phyloP scores from a whole-genome alignment of 2,113 vertebrate genomes.

The Propithecus coquereli region DNA sequence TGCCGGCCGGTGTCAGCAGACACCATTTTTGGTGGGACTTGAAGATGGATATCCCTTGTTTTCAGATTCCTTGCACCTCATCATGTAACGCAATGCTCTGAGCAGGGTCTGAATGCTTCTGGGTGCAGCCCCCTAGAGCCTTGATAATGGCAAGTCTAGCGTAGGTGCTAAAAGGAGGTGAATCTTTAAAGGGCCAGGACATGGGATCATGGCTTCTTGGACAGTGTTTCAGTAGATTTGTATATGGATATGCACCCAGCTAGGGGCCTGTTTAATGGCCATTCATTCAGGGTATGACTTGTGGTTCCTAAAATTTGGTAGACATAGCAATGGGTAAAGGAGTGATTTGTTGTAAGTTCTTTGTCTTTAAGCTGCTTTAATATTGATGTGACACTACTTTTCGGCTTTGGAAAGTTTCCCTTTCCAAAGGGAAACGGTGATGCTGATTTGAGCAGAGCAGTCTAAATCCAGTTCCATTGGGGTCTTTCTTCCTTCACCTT shows the following conservation, averaged over 20 bases:
- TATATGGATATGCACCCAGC: neutral
- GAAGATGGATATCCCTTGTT: constrained; percentile 58
- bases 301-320: neutral
- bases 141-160: neutral
- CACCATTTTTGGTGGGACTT: constrained; percentile 5
- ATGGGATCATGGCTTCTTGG: accelerated
- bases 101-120: neutral
- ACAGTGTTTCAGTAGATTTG: neutral
- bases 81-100: neutral
- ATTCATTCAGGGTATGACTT: neutral
- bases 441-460: neutral
- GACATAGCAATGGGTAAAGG: neutral
- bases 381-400: neutral
- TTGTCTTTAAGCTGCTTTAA: neutral
- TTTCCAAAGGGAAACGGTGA: neutral
- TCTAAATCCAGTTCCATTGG: neutral
- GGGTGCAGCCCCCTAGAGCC: neutral
- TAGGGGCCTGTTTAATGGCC: neutral
- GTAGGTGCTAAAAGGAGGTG: neutral
- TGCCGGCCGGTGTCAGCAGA: constrained; percentile 39
- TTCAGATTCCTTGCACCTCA: neutral
- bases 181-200: neutral
- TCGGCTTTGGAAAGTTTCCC: neutral
- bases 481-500: neutral
- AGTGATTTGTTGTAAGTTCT: neutral